Percentiles rank a stretch among this genome's conserved stretches.
These are phyloP conservation scores for Tiliacea aurago DNA, from an alignment of 2,888 invertebrate genomes.

Conservation along the genomic window DNA sequence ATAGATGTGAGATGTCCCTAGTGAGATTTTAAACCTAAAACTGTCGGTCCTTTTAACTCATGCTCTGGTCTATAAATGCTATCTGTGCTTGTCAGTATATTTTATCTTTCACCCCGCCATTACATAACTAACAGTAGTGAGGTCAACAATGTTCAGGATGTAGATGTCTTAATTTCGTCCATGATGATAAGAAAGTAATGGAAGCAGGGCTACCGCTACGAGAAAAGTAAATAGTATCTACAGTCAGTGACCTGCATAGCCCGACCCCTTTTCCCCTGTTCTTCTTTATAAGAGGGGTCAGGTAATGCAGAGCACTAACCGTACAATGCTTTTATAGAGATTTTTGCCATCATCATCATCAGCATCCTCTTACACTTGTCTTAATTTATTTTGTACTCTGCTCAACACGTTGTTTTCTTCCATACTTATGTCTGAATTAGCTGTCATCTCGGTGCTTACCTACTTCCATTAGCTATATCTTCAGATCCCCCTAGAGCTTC, in stretches of 20 bases:
- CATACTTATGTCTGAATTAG: background rate
- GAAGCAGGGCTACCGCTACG: slow-evolving; percentile 65
- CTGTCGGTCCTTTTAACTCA: slow-evolving; percentile 3
- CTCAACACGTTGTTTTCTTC: background rate
- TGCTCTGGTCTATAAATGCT: slow-evolving; percentile 41
- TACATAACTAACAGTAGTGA: slow-evolving; percentile 74
- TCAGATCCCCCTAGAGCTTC: no score
- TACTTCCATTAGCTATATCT: background rate
- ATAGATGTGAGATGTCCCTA: slow-evolving; percentile 1
- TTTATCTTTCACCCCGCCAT: slow-evolving; percentile 74
- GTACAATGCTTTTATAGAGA: background rate
- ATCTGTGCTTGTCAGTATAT: slow-evolving; percentile 70
- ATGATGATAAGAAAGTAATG: slow-evolving; percentile 60
- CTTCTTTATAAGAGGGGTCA: no score
- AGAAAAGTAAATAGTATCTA: background rate
- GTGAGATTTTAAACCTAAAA: slow-evolving; percentile 8
- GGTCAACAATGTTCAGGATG: slow-evolving; percentile 82
- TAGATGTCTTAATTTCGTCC: slow-evolving; percentile 82
- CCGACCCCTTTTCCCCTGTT: no score
- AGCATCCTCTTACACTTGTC: no score
- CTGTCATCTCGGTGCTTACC: background rate
- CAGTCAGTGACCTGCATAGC: no score
- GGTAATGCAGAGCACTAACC: no score
- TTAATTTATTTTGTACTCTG: no score
- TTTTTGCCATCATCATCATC: background rate